A percentile compares a stretch with the other conserved stretches of the same genome.
These are phyloP conservation scores for Brachionichthys hirsutus DNA, from an alignment of 2,113 vertebrate genomes.

Conservation along the genomic window DNA sequence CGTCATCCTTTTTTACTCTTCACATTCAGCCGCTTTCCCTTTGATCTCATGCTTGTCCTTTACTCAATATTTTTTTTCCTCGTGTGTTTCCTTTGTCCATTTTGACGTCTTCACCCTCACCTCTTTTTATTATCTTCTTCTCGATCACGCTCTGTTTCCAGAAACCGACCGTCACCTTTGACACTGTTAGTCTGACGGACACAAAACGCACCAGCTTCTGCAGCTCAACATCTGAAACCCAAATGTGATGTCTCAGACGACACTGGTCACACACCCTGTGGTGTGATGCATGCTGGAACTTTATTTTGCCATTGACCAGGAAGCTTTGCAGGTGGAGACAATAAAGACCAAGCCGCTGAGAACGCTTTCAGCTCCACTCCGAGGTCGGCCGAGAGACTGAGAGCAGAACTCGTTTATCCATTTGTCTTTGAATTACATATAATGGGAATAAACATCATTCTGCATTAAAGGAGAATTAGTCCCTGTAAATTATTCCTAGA, in stretches of 20 bases:
- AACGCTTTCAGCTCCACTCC: background rate
- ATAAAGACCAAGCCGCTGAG: background rate
- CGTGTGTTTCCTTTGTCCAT: background rate
- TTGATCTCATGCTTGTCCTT: background rate
- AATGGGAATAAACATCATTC: no score
- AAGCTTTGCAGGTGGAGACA: background rate
- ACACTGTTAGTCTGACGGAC: constrained; percentile 9
- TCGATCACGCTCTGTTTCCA: background rate
- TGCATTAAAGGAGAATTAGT: no score
- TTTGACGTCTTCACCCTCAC: no score
- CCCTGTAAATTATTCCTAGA: no score
- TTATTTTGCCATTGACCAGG: background rate
- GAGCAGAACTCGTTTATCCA: background rate
- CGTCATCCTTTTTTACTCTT: background rate
- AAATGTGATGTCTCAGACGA: background rate
- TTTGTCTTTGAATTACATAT: background rate
- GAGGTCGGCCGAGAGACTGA: background rate
- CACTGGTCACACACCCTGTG: constrained; percentile 5
- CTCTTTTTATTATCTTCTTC: background rate
- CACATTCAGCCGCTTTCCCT: background rate
- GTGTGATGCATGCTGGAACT: background rate
- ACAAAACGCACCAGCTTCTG: no score
- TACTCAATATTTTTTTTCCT: background rate
- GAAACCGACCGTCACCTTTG: background rate
- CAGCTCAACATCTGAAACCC: constrained; percentile 42